phyloP scores from a whole-genome alignment of 2,888 invertebrate genomes.

The Hipparchia semele region DNA sequence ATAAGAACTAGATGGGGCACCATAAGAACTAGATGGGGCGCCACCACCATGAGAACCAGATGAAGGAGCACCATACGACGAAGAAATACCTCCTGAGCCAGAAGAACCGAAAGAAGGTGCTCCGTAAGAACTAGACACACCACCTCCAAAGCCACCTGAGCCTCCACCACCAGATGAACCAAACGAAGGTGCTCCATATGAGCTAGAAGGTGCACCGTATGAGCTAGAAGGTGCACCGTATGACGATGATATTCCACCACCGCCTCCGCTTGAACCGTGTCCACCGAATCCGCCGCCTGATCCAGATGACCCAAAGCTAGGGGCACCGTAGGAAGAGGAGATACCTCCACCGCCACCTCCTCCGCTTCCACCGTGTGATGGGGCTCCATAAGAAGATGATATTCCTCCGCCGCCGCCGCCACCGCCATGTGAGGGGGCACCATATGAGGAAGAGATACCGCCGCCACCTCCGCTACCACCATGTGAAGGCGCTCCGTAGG shows the following conservation, averaged over 20 bases:
- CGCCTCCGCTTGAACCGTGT: constrained; percentile 54
- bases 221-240: constrained; percentile 40
- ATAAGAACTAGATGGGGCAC: constrained; percentile 53
- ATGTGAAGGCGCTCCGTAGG: constrained; percentile 70
- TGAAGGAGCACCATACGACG: constrained; percentile 65
- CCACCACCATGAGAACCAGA: constrained; percentile 39
- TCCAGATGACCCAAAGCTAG: constrained; percentile 62
- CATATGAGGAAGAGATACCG: constrained; percentile 57
- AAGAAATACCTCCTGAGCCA: constrained; percentile 53
- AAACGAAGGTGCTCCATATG: constrained; percentile 42
- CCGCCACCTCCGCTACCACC: constrained; percentile 37
- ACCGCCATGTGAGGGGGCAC: constrained; percentile 60
- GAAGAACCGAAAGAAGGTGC: constrained; percentile 52
- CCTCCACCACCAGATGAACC: constrained; percentile 53
- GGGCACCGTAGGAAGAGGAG: constrained; percentile 68
- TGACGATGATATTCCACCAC: constrained; percentile 15
- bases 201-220: constrained; percentile 40
- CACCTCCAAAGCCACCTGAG: constrained; percentile 50
- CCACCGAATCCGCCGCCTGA: constrained; percentile 51
- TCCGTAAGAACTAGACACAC: constrained; percentile 55
- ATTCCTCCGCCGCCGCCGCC: constrained; percentile 40
- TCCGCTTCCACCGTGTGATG: constrained; percentile 39
- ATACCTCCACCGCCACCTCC: constrained; percentile 32
- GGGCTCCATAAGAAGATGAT: background rate
- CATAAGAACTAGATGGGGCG: constrained; percentile 53